Conservation (phyloP, 1,140 invertebrate species). For the Manduca sexta region DNA sequence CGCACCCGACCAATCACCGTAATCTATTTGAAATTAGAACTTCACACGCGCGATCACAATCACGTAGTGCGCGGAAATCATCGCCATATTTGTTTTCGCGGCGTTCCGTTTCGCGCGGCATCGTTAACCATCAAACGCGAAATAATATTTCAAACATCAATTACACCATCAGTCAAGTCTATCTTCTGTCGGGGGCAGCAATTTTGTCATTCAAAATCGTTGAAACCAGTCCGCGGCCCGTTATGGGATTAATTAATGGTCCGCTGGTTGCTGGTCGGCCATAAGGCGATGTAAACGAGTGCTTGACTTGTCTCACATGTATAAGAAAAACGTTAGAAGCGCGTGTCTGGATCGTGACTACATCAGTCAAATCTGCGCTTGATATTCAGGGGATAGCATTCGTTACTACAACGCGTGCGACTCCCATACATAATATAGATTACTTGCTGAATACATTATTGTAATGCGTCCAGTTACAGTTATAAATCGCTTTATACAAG, state of each 20-base stretch:
- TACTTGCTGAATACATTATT: conserved; percentile 24
- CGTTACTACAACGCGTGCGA: conserved; percentile 33
- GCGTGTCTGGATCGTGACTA: conserved; percentile 37
- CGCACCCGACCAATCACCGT: conserved; percentile 39
- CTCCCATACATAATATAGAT: conserved; percentile 19
- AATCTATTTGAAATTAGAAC: conserved; percentile 42
- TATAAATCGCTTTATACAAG: neutral
- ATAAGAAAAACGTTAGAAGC: conserved; percentile 36
- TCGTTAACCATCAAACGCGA: conserved; percentile 20
- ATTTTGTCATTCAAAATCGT: conserved; percentile 58
- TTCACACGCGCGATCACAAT: conserved; percentile 30
- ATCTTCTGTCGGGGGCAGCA: conserved; percentile 26
- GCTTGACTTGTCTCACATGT: conserved; percentile 18
- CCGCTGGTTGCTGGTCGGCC: conserved; percentile 18
- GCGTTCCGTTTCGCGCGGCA: conserved; percentile 16
- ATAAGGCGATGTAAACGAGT: conserved; percentile 38
- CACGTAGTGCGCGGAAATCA: conserved; percentile 17
- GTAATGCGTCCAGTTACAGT: conserved; percentile 11
- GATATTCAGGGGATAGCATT: conserved; percentile 40
- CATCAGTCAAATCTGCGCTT: conserved; percentile 49
- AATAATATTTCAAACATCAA: conserved; percentile 44
- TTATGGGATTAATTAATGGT: conserved; percentile 47
- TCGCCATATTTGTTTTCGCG: conserved; percentile 17
- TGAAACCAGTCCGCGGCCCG: conserved; percentile 26
- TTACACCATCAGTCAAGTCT: conserved; percentile 41